These are phyloP conservation scores for Chromis chromis DNA, from an alignment of 2,797 vertebrate species.

Conservation along the genomic window DNA sequence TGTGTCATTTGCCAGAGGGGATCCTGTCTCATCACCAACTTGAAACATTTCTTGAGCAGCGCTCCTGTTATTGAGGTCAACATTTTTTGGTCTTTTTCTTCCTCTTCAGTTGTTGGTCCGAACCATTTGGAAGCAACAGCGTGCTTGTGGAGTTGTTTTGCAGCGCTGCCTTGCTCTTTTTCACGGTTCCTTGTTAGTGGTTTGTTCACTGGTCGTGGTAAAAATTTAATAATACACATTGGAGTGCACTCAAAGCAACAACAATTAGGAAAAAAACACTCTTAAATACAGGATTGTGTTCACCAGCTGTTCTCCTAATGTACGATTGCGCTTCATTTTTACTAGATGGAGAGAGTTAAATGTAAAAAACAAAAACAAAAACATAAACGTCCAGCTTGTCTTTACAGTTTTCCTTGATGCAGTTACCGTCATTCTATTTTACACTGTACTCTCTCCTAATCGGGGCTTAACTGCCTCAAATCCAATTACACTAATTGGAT, in stretches of 20 bases:
- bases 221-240: not conserved
- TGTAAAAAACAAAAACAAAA: conserved; percentile 17
- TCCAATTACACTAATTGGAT: conserved; percentile 82
- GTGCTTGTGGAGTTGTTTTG: conserved; percentile 17
- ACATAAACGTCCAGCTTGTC: conserved; percentile 25
- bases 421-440: conserved; percentile 69
- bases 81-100: conserved; percentile 39
- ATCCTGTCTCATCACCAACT: conserved; percentile 70
- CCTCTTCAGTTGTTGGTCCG: conserved; percentile 28
- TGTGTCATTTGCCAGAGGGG: conserved; percentile 73
- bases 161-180: not conserved
- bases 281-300: not conserved
- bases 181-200: not conserved
- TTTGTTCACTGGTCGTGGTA: not conserved
- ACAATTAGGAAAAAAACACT: not conserved
- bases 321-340: not conserved
- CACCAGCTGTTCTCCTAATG: not conserved
- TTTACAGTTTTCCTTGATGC: conserved; percentile 37
- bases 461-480: conserved; percentile 74
- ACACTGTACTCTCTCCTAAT: conserved; percentile 76
- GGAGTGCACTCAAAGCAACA: not conserved
- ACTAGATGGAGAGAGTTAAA: not conserved
- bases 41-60: conserved; percentile 65
- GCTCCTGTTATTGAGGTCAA: conserved; percentile 62
- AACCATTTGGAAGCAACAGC: conserved; percentile 27